Percentiles rank a stretch among this genome's conserved stretches.
Evolutionary conservation across 2,113 vertebrate genomes (phyloP).

Genomic region (Anguilla japonica): DNA sequence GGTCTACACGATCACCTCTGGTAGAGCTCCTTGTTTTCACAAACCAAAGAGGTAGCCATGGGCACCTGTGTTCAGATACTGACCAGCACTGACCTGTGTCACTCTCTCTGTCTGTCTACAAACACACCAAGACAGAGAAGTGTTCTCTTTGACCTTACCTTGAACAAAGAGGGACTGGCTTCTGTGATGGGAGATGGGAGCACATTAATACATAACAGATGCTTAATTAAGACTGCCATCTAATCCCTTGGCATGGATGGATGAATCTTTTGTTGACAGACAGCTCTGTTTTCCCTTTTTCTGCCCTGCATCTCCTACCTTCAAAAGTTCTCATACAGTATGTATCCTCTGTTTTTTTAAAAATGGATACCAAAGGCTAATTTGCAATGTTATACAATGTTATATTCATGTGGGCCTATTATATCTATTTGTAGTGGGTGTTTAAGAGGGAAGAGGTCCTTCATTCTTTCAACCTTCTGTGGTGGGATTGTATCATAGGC

Average conservation of each 20-base stretch:
- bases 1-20: too few species aligned
- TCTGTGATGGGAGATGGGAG: background rate
- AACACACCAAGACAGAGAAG: background rate
- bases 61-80: background rate
- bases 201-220: conserved; percentile 18
- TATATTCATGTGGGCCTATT: background rate
- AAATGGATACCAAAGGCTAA: background rate
- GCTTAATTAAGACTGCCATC: conserved; percentile 46
- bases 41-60: background rate
- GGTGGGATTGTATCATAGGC: background rate
- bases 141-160: background rate
- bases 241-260: conserved; percentile 58
- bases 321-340: background rate
- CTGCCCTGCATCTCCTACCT: conserved; percentile 7
- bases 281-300: conserved; percentile 28
- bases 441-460: background rate
- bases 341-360: background rate
- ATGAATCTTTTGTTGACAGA: conserved; percentile 50
- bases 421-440: background rate
- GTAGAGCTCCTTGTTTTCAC: too few species aligned
- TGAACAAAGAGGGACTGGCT: background rate
- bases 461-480: background rate
- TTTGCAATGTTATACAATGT: background rate
- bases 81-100: background rate
- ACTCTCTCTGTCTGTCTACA: background rate